Percentiles rank a stretch among this genome's conserved stretches.
Evolutionary conservation across 2,888 invertebrate species (phyloP).

Genomic region (Drosophila prolongata): DNA sequence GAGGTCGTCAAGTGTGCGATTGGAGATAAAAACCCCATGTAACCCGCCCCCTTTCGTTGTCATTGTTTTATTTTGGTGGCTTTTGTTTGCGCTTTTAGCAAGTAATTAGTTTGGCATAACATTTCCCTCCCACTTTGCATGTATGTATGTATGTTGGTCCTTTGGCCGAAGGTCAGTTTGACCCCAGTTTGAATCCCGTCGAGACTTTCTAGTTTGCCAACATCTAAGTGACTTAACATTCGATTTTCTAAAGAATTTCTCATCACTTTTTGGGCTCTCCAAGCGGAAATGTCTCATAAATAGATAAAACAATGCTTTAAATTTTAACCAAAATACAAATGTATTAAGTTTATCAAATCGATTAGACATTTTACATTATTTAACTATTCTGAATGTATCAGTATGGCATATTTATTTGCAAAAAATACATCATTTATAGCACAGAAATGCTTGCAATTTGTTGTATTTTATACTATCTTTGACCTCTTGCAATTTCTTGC

Average conservation of each 20-base stretch:
- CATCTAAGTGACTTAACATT: neutral
- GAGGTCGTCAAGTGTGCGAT: constrained; percentile 62
- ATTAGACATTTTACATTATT: neutral
- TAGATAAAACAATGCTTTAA: neutral
- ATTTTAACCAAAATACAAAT: too few species aligned
- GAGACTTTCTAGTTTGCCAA: neutral
- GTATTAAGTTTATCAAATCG: neutral
- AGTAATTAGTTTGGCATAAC: constrained; percentile 66
- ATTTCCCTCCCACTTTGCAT: neutral
- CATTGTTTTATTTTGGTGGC: constrained; percentile 36
- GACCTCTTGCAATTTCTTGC: too few species aligned
- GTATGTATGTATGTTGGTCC: neutral
- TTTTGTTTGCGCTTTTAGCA: constrained; percentile 69
- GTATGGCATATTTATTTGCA: too few species aligned
- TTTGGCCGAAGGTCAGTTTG: constrained; percentile 12
- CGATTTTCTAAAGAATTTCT: neutral
- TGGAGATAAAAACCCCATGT: constrained; percentile 54
- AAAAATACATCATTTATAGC: too few species aligned
- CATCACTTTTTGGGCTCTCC: neutral
- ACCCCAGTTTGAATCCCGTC: neutral
- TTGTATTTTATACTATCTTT: too few species aligned
- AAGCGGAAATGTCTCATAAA: neutral
- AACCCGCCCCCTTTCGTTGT: constrained; percentile 20
- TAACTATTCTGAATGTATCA: too few species aligned
- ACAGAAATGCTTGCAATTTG: too few species aligned